These are phyloP conservation scores for Poecilia wingei DNA, from an alignment of 2,797 vertebrate genomes.

Conservation along the genomic window DNA sequence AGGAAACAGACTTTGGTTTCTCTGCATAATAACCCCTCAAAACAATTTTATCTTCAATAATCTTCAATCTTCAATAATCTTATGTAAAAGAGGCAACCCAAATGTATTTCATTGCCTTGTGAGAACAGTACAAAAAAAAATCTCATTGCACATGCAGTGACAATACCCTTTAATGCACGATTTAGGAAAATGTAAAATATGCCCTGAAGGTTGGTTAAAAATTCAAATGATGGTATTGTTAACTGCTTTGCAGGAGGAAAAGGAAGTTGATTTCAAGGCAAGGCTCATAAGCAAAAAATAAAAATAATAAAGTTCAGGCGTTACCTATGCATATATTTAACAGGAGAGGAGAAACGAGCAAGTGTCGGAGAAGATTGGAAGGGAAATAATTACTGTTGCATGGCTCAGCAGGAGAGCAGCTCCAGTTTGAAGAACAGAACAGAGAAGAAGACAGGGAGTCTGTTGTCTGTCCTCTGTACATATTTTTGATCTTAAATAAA, in stretches of 20 bases:
- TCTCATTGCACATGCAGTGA: neutral
- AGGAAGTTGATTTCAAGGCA: conserved; percentile 14
- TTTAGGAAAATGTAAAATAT: conserved; percentile 9
- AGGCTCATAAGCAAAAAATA: conserved; percentile 9
- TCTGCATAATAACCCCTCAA: neutral
- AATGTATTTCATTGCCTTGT: neutral
- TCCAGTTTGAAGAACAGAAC: conserved; percentile 46
- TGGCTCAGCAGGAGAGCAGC: conserved; percentile 52
- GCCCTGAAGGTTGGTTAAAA: conserved; percentile 7
- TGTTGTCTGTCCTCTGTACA: conserved; percentile 65
- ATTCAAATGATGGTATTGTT: conserved; percentile 2
- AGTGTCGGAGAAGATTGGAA: conserved; percentile 48
- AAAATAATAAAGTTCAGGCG: conserved; percentile 21
- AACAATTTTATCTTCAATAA: neutral
- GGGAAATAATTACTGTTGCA: conserved; percentile 50
- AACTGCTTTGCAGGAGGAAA: neutral
- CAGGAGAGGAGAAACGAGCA: conserved; percentile 32
- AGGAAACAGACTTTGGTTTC: conserved; percentile 1
- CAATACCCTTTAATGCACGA: neutral
- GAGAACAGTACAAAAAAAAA: neutral
- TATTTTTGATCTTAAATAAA: conserved; percentile 54
- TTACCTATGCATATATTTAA: conserved; percentile 24
- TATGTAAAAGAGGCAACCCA: neutral
- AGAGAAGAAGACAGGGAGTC: conserved; percentile 49
- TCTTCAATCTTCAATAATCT: neutral